These are phyloP conservation scores for Drosophila diplacantha DNA, from an alignment of 2,888 invertebrate species.

Conservation along the genomic window DNA sequence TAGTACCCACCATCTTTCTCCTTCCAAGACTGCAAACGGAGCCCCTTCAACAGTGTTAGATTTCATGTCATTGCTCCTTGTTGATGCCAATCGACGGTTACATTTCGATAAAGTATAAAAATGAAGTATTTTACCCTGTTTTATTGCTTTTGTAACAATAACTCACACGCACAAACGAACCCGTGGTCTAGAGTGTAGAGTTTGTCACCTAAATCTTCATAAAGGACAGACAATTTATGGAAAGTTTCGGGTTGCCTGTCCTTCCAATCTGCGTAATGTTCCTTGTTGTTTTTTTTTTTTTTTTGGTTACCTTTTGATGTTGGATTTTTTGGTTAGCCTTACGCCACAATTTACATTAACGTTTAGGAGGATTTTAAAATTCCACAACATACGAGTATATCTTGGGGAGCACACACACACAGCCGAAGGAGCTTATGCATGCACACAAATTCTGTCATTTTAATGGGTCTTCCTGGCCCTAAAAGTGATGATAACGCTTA, in stretches of 20 bases:
- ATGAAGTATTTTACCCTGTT: constrained; percentile 41
- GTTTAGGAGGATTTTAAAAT: constrained; percentile 34
- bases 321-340: constrained; percentile 6
- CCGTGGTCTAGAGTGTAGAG: constrained; percentile 10
- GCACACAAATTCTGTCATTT: constrained; percentile 26
- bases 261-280: neutral
- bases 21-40: constrained; percentile 8
- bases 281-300: constrained; percentile 3
- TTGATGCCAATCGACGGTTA: constrained; percentile 60
- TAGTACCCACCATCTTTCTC: constrained; percentile 2
- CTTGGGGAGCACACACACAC: neutral
- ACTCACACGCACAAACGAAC: constrained; percentile 55
- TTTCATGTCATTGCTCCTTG: constrained; percentile 61
- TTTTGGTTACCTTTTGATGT: constrained; percentile 17
- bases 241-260: constrained; percentile 1
- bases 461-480: constrained; percentile 21
- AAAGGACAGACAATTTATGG: constrained; percentile 4
- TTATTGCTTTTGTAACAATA: constrained; percentile 49
- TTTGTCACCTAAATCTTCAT: constrained; percentile 28
- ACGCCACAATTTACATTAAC: constrained; percentile 24
- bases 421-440: neutral
- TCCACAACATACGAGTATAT: constrained; percentile 3
- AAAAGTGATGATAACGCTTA: constrained; percentile 25
- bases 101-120: constrained; percentile 48
- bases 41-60: constrained; percentile 49